phyloP scores from a whole-genome alignment of 2,797 vertebrate genomes.

The Tachyglossus aculeatus region DNA sequence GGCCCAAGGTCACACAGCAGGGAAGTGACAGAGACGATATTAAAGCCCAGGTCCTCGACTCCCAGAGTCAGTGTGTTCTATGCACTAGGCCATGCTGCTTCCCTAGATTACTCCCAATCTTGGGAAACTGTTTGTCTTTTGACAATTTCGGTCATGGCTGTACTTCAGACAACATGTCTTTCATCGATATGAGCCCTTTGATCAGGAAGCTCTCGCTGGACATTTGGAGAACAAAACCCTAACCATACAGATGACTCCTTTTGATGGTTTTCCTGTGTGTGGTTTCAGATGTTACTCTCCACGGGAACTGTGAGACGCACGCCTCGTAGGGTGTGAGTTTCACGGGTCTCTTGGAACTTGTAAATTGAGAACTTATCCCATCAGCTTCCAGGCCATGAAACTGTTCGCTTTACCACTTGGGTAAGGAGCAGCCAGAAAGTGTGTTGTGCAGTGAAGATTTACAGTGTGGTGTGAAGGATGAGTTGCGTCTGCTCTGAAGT shows the following conservation, averaged over 20 bases:
- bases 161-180: background rate
- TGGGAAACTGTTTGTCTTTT: conserved; percentile 23
- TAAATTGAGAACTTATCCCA: background rate
- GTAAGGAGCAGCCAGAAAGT: no score
- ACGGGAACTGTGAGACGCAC: background rate
- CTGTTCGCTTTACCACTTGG: background rate
- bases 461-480: no score
- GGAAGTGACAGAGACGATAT: no score
- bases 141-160: conserved; percentile 37
- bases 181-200: background rate
- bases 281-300: conserved; percentile 1
- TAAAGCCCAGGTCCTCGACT: no score
- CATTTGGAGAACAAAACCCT: conserved; percentile 21
- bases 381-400: background rate
- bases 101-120: background rate
- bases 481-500: no score
- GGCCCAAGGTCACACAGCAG: no score
- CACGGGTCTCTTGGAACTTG: background rate
- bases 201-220: background rate
- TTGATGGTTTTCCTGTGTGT: conserved; percentile 15
- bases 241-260: conserved; percentile 12
- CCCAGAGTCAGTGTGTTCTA: background rate
- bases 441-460: no score
- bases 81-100: background rate
- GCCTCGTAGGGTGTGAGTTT: conserved; percentile 7